These are phyloP conservation scores for Neosilurus mollespiculum DNA, from an alignment of 2,797 vertebrate species.

Conservation along the genomic window DNA sequence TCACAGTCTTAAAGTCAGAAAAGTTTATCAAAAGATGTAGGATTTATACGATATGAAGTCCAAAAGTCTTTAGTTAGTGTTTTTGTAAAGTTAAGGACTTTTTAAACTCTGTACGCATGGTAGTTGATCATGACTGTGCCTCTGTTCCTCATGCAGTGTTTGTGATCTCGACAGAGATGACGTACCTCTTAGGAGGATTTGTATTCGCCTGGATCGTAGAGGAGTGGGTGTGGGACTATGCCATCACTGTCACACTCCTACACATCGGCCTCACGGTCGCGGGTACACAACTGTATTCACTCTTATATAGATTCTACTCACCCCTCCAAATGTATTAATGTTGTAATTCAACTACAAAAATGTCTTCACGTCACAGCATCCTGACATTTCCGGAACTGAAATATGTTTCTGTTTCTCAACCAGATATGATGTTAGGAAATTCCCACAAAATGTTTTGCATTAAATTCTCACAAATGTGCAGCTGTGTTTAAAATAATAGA, in stretches of 20 bases:
- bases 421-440: too few relatives aligned
- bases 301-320: neutral
- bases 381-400: too few relatives aligned
- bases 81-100: neutral
- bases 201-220: conserved; percentile 85
- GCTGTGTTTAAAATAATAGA: too few relatives aligned
- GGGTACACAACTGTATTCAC: conserved; percentile 63
- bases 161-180: conserved; percentile 83
- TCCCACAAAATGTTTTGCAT: too few relatives aligned
- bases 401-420: too few relatives aligned
- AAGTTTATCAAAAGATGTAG: neutral
- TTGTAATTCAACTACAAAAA: too few relatives aligned
- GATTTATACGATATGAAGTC: neutral
- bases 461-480: too few relatives aligned
- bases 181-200: conserved; percentile 79
- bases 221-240: conserved; percentile 92
- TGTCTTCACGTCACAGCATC: too few relatives aligned
- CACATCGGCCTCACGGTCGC: conserved; percentile 80
- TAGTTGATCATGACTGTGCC: neutral
- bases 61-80: neutral
- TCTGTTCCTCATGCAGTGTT: conserved; percentile 68
- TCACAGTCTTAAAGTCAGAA: neutral
- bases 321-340: too few relatives aligned
- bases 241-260: conserved; percentile 83
- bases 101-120: neutral